Base-by-base conservation (phyloP, 2,113 vertebrate genomes). In the Chionomys nivalis region DNA sequence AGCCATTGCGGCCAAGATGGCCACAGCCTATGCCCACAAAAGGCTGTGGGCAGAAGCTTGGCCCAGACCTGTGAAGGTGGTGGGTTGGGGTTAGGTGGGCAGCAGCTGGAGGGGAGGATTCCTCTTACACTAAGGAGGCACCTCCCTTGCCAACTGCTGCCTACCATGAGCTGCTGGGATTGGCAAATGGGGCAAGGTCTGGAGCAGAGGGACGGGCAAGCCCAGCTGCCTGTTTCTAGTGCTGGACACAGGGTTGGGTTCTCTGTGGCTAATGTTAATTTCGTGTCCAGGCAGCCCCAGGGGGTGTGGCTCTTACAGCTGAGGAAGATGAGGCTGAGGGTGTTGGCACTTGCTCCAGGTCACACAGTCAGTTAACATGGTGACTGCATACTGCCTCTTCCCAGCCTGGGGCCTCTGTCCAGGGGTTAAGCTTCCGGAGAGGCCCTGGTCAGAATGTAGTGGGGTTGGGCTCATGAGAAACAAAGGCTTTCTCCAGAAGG, bases 21-120 rank as follows among this genome's bases (percentile, higher is more conserved):
- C 89, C 96, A 96, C 72, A 96, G 95, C 44, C 90, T 94, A 33
- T 88, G 92, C 81, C 96, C 86, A 2, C 72, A 90, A 72, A 90
- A 94, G 88, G 61, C 96, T 96, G 92, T 68, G 81, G 93, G 86
- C 78, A 97, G 93, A 95, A 68, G 47, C 66, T 89, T 88, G 73
- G 42, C 42, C 58, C n/a, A 65, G 63, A 61, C 6, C 0, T 88
- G 94, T 91, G 94, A 95, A 95, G 73, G 94, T n/a, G 52, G 82
- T 91, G 16, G 70, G 55, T 63, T 39, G 81, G 58, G n/a, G 82
- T 28, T 31, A 2, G n/a, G 77, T 87, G 39, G 76, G 65, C 28
- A 90, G 78, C 42, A 89, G n/a, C 68, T 83, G 73, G 77, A 92
- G 90, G 44, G 47, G 63, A 13, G 95, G 47, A 70, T 72, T 88